phyloP scores from a whole-genome alignment of 1,140 invertebrate species.

The Heliothis subflexa region DNA sequence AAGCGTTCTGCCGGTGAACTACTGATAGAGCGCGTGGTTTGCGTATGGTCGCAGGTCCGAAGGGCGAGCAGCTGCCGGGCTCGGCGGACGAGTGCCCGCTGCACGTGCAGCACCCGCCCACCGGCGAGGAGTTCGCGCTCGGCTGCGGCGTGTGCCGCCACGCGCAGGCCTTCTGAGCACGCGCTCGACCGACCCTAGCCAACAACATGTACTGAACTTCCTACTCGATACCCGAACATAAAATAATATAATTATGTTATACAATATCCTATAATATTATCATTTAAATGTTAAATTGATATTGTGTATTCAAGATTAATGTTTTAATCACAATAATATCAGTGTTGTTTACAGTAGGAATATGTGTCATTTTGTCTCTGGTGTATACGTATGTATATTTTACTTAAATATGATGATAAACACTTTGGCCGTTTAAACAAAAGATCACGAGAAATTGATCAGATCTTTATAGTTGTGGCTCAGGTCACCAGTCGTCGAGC shows the following conservation, averaged over 20 bases:
- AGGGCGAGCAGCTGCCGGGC: slow-evolving; percentile 96
- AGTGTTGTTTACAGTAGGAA: slow-evolving; percentile 20
- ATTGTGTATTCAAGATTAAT: not conserved
- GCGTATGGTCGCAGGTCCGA: slow-evolving; percentile 90
- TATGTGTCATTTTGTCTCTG: slow-evolving; percentile 23
- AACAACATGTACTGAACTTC: too few relatives aligned
- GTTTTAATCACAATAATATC: not conserved
- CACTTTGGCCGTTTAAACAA: too few relatives aligned
- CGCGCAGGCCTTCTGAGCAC: slow-evolving; percentile 95
- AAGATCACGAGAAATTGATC: too few relatives aligned
- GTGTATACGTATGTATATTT: not conserved
- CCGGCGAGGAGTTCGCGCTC: slow-evolving; percentile 98
- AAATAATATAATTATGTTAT: not conserved
- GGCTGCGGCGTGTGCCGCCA: slow-evolving; percentile 99
- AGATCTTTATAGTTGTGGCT: too few relatives aligned
- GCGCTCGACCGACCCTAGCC: slow-evolving; percentile 3
- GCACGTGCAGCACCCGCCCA: slow-evolving; percentile 97
- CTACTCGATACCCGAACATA: not conserved
- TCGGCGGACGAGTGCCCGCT: slow-evolving; percentile 95
- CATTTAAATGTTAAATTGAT: not conserved
- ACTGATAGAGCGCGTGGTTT: too few relatives aligned
- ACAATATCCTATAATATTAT: not conserved
- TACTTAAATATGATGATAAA: too few relatives aligned
- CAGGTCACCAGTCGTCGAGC: too few relatives aligned
- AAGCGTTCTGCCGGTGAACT: too few relatives aligned